Base-by-base conservation (phyloP, 1,140 invertebrate genomes). In the Monomorium pharaonis region DNA sequence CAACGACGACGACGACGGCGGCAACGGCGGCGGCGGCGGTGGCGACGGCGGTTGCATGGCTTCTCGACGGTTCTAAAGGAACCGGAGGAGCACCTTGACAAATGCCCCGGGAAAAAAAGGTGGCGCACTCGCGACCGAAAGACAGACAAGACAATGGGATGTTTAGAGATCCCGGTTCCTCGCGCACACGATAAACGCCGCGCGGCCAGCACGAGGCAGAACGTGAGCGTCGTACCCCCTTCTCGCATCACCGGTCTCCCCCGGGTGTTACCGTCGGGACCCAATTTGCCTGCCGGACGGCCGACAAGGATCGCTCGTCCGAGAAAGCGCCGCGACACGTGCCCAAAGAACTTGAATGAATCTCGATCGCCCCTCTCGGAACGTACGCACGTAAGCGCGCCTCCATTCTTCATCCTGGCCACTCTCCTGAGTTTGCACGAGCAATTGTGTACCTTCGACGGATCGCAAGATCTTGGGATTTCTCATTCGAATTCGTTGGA, bases 101-200 rank as follows among this genome's bases (percentile, higher is more conserved):
- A 91, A 91, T 91, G 88, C 86, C 85, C 67, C 18, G 51, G 76
- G 67, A 78, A 87, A 92, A 90, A 91, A 84, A 81, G 60, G 24
- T 62, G 65, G 56, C 42, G 58, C 62, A 80, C 56, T 60, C 70
- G 60, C 84, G 81, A 80, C 60, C 85, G 80, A 78, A 83, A 91
- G 91, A 92, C 88, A 87, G 91, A 92, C 91, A 92, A 92, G 91
- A 92, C 91, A 92, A 92, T 92, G 90, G 91, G 90, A 91, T 92
- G 91, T 92, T 92, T 92, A 92, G 80, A 84, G 89, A 69, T 54
- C 63, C 33, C 63, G 77, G 63, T 33, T 56, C 76, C 84, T 44
- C 47, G 72, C 44, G 77, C 49, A 70, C 84, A 84, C 83, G 83
- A 87, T 56, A 77, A 76, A 85, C 77, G 72, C 72, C 60, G 75